Base-by-base conservation (phyloP, 2,888 invertebrate genomes). In the Noctua pronuba region DNA sequence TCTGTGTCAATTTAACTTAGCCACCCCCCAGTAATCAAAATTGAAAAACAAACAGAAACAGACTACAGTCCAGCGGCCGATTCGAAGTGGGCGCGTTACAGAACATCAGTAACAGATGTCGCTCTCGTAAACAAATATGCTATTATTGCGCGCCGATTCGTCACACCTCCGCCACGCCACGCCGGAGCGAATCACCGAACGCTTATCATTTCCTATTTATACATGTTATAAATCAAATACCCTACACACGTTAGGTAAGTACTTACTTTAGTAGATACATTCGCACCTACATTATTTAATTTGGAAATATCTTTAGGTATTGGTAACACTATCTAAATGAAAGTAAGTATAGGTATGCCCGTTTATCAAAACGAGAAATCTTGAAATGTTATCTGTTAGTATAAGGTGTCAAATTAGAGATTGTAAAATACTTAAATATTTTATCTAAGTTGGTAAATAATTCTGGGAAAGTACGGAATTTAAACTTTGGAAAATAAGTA, bases 61-160 rank as follows among this genome's bases (percentile, higher is more conserved):
- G n/a, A 55, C 60, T 69, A n/a, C n/a, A 74, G 62, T 55, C 46
- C 52, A 67, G 80, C 76, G 83, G 73, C 72, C 46, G 75, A 38
- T 55, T n/a, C 60, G 74, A 62, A 68, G 84, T 77, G 72, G 77
- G 73, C 74, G 82, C 75, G 78, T 75, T 77, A 86, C 74, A 86
- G 77, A 75, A 84, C 79, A 77, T 79, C 82, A 68, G 69, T 82
- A 90, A 89, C 90, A 90, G 86, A 90, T 90, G 90, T 88, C 74
- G 80, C 80, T 62, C 84, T 75, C 80, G 90, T 85, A 87, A 89
- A 89, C 90, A 90, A 89, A 88, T 85, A 88, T 76, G 85, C 86
- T 85, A 86, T 88, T 87, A 88, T 84, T 83, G 86, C 81, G 80
- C 75, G 80, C 60, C 79, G 77, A 85, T 86, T 82, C 85, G 86